Evolutionary conservation across 2,113 vertebrate species (phyloP).

Genomic region (Psilopsiagon aymara): DNA sequence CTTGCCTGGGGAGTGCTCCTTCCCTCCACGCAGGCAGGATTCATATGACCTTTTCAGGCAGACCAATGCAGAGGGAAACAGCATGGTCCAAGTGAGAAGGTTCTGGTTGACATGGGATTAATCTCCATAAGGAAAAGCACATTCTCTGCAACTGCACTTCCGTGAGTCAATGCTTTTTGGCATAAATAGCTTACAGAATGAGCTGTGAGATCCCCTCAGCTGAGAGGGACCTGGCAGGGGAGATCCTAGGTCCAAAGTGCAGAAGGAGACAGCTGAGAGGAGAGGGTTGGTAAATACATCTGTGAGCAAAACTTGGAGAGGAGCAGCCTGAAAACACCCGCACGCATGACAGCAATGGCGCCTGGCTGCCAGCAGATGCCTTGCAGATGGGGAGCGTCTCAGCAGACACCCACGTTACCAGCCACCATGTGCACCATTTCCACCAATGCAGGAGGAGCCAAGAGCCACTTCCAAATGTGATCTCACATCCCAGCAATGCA

Average conservation of each 20-base stretch:
- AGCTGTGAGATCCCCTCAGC: background rate
- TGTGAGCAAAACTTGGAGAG: background rate
- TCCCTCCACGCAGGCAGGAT: background rate
- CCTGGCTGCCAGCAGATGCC: background rate
- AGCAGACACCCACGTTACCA: background rate
- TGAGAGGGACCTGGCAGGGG: background rate
- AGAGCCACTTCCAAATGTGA: background rate
- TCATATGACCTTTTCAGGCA: accelerated
- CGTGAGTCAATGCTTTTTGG: background rate
- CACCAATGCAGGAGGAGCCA: background rate
- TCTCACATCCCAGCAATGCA: background rate
- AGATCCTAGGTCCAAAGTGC: background rate
- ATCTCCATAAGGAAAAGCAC: background rate
- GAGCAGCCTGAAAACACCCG: background rate
- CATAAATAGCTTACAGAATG: background rate
- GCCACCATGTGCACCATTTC: background rate
- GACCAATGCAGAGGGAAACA: background rate
- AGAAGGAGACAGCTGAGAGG: background rate
- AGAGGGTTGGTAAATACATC: background rate
- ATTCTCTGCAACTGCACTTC: background rate
- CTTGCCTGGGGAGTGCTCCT: background rate
- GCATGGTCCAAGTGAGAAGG: accelerated
- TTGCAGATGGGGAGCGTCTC: background rate
- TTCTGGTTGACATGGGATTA: background rate
- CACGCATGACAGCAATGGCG: accelerated